Percentiles rank a stretch among this genome's conserved stretches.
These are phyloP conservation scores for Ceratina calcarata DNA, from an alignment of 1,140 invertebrate species.

Conservation along the genomic window DNA sequence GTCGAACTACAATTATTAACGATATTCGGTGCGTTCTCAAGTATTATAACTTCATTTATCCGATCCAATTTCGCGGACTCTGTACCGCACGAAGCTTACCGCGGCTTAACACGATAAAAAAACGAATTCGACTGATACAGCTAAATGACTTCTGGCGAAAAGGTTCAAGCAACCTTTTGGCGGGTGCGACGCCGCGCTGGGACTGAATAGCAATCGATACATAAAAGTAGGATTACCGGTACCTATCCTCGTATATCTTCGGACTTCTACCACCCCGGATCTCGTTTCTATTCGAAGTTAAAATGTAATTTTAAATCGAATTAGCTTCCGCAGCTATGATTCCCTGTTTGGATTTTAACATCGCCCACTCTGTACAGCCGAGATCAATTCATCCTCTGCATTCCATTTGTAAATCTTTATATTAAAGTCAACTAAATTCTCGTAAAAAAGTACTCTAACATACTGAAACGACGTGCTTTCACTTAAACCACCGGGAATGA, in stretches of 20 bases:
- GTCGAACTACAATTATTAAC: too few relatives aligned
- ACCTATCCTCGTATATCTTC: not conserved
- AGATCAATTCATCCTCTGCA: too few relatives aligned
- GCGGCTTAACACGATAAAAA: constrained; percentile 23
- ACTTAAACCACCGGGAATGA: too few relatives aligned
- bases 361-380: too few relatives aligned
- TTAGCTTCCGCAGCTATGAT: not conserved
- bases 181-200: not conserved
- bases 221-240: constrained; percentile 33
- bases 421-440: too few relatives aligned
- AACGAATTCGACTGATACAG: constrained; percentile 27
- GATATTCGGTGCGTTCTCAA: not conserved
- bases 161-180: constrained; percentile 26
- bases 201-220: constrained; percentile 36
- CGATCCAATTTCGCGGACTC: constrained; percentile 16
- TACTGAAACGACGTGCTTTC: too few relatives aligned
- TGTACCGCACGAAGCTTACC: constrained; percentile 16
- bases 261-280: not conserved
- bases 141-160: constrained; percentile 40
- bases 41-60: constrained; percentile 11
- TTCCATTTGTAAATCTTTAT: too few relatives aligned
- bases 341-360: too few relatives aligned
- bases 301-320: not conserved
- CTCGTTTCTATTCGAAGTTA: not conserved
- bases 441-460: too few relatives aligned